A percentile compares a stretch with the other conserved stretches of the same genome.
Evolutionary conservation across 2,113 vertebrate species (phyloP).

Genomic region (Pleuronectes platessa): DNA sequence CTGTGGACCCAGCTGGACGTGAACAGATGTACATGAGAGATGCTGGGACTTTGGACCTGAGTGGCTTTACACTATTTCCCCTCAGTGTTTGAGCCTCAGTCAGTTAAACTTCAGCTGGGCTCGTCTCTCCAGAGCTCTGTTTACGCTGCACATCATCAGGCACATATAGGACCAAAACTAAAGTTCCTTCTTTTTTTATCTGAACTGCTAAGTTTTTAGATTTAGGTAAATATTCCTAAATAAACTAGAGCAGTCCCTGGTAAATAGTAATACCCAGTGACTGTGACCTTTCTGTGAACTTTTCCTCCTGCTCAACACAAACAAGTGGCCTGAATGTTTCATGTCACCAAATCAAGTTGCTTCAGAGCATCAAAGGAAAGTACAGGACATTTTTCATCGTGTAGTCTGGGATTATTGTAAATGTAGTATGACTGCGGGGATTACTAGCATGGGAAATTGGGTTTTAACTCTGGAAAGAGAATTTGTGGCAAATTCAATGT

Average conservation of each 20-base stretch:
- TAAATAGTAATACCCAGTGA: constrained; percentile 7
- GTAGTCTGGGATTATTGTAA: constrained; percentile 54
- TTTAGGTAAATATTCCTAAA: background rate
- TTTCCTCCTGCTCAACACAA: background rate
- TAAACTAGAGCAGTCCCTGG: background rate
- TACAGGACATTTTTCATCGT: constrained; percentile 37
- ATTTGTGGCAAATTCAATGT: constrained; percentile 46
- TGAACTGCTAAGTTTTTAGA: no score
- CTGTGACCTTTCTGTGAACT: background rate
- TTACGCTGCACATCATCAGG: constrained; percentile 40
- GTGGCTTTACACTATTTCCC: constrained; percentile 27
- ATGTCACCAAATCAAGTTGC: background rate
- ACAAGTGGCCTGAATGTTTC: background rate
- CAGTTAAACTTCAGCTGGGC: constrained; percentile 38
- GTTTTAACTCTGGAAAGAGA: constrained; percentile 50
- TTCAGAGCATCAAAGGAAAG: constrained; percentile 17
- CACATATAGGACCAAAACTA: constrained; percentile 16
- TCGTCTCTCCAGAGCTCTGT: constrained; percentile 40
- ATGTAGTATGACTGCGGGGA: constrained; percentile 40
- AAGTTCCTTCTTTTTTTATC: background rate
- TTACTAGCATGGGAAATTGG: constrained; percentile 54
- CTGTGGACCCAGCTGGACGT: constrained; percentile 38
- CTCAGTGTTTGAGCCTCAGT: constrained; percentile 7
- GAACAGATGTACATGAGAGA: constrained; percentile 60
- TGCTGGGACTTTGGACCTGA: constrained; percentile 58